Conservation (phyloP, 2,888 invertebrate genomes). For the Lasioglossum figueresi region DNA sequence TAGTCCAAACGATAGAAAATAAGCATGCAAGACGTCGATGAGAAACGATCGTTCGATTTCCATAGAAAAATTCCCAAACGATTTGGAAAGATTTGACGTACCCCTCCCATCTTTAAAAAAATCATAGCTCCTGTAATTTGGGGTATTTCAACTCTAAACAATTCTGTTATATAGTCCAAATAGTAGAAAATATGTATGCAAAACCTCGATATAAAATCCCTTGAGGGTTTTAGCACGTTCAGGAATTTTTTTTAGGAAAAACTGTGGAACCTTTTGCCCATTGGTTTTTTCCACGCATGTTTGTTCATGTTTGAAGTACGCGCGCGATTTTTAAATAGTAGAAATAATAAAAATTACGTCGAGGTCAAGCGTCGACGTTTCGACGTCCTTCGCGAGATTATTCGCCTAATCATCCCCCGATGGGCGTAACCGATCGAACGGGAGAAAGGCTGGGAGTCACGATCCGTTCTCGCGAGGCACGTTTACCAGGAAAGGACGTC, state of each 20-base stretch:
- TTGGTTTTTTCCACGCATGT: too few species aligned
- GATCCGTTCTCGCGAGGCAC: conserved; percentile 38
- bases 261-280: too few species aligned
- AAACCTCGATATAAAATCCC: background rate
- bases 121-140: background rate
- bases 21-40: background rate
- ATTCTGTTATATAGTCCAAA: background rate
- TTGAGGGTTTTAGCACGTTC: too few species aligned
- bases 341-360: background rate
- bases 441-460: conserved; percentile 50
- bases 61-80: background rate
- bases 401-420: conserved; percentile 26
- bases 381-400: conserved; percentile 21
- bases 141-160: background rate
- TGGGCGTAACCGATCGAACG: conserved; percentile 51
- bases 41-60: background rate
- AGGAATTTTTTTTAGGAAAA: too few species aligned
- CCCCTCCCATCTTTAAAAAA: background rate
- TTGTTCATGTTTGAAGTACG: too few species aligned
- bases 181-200: background rate
- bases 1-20: background rate
- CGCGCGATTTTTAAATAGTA: too few species aligned
- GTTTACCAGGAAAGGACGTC: conserved; percentile 75
- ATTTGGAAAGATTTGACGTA: background rate
- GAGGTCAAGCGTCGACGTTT: conserved; percentile 19